Conservation (phyloP, 2,113 vertebrate species). For the Grantiella picta region DNA sequence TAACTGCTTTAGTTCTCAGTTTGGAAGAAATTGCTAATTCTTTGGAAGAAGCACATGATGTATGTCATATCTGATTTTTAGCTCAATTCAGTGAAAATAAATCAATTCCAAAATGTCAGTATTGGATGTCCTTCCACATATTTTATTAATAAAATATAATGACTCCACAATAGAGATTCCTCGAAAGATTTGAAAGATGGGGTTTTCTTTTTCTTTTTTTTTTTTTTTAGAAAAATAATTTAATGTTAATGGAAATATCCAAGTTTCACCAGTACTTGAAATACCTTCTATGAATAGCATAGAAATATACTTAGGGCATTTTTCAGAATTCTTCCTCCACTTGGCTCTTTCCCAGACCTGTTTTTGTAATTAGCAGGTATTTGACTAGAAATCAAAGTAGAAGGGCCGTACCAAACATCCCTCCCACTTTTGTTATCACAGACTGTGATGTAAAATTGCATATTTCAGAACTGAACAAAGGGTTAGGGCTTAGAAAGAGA, state of each 20-base stretch:
- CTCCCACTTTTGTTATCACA: not conserved
- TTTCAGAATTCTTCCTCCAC: not conserved
- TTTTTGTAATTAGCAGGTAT: not conserved
- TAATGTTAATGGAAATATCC: not conserved
- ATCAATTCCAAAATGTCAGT: constrained; percentile 5
- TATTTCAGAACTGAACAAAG: not conserved
- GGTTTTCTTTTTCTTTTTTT: not conserved
- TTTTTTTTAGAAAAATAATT: not conserved
- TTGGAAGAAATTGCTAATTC: constrained; percentile 13
- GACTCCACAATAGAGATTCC: not conserved
- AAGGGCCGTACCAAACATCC: not conserved
- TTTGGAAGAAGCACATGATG: not conserved
- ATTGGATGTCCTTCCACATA: not conserved
- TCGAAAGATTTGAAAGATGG: not conserved
- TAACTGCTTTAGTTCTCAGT: not conserved
- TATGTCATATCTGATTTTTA: constrained; percentile 14
- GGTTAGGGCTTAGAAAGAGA: not conserved
- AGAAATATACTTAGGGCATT: not conserved
- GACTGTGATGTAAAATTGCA: not conserved
- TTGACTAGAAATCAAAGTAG: not conserved
- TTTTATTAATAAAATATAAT: constrained; percentile 14
- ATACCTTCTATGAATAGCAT: not conserved
- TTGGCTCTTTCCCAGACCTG: not conserved
- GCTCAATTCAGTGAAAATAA: constrained; percentile 2
- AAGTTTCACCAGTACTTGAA: not conserved